Percentiles rank a stretch among this genome's conserved stretches.
Conservation (phyloP, 1,140 invertebrate genomes). For the Heliconius hermathena region DNA sequence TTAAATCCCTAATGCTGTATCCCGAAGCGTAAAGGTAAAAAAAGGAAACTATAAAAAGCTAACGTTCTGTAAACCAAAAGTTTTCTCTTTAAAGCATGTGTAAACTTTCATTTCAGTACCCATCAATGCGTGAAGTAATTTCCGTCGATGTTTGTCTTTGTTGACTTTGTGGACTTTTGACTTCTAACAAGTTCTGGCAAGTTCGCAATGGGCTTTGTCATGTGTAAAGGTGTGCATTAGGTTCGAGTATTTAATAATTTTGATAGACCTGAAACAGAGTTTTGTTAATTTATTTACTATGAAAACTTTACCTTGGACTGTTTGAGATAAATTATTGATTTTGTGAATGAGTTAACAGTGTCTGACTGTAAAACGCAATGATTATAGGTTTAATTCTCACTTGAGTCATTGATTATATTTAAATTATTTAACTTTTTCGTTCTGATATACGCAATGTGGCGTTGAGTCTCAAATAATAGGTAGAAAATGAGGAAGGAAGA, state of each 20-base stretch:
- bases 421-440: no score
- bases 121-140: background rate
- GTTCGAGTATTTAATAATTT: background rate
- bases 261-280: background rate
- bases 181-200: background rate
- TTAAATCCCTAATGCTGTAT: no score
- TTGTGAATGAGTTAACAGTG: no score
- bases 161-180: background rate
- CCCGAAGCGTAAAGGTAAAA: no score
- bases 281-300: background rate
- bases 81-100: background rate
- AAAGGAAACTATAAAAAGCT: background rate
- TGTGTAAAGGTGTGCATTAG: background rate
- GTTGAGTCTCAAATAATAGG: no score
- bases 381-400: no score
- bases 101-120: background rate
- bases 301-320: no score
- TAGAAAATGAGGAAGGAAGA: no score
- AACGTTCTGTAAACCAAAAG: background rate
- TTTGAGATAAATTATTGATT: no score
- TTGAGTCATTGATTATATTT: no score
- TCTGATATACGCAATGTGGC: no score
- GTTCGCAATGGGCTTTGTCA: background rate
- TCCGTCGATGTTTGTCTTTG: background rate
- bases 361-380: no score